Percentiles rank a stretch among this genome's conserved stretches.
Conservation (phyloP, 2,888 invertebrate genomes). For the Polyommatus icarus region DNA sequence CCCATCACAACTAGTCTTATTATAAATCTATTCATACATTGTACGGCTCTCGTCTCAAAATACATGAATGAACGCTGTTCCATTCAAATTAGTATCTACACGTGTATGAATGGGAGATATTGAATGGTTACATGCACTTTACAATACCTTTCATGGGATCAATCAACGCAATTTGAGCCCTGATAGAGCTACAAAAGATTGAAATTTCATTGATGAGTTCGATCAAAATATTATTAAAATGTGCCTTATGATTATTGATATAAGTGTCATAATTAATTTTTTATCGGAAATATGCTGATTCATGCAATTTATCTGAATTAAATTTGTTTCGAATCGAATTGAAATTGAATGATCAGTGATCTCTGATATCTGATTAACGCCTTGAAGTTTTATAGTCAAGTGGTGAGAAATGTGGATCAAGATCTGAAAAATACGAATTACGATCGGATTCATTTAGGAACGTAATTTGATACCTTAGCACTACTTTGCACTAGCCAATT, state of each 20-base stretch:
- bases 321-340: slow-evolving; percentile 14
- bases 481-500: no score
- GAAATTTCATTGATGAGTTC: background rate
- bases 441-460: background rate
- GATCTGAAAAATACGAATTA: background rate
- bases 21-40: slow-evolving; percentile 17
- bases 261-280: slow-evolving; percentile 18
- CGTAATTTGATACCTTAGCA: background rate
- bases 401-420: background rate
- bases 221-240: slow-evolving; percentile 3
- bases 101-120: slow-evolving; percentile 31
- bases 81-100: slow-evolving; percentile 29
- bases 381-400: background rate
- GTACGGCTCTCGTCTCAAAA: slow-evolving; percentile 19
- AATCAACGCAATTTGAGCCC: slow-evolving; percentile 2
- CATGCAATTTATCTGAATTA: slow-evolving; percentile 22
- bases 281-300: slow-evolving; percentile 23
- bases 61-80: slow-evolving; percentile 36
- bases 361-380: background rate
- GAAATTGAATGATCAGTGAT: slow-evolving; percentile 19
- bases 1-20: slow-evolving; percentile 1
- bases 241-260: slow-evolving; percentile 5
- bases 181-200: background rate
- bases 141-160: slow-evolving; percentile 10
- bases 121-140: slow-evolving; percentile 31